Evolutionary conservation across 2,797 vertebrate species (phyloP).

Genomic region (Phrynocephalus forsythii): DNA sequence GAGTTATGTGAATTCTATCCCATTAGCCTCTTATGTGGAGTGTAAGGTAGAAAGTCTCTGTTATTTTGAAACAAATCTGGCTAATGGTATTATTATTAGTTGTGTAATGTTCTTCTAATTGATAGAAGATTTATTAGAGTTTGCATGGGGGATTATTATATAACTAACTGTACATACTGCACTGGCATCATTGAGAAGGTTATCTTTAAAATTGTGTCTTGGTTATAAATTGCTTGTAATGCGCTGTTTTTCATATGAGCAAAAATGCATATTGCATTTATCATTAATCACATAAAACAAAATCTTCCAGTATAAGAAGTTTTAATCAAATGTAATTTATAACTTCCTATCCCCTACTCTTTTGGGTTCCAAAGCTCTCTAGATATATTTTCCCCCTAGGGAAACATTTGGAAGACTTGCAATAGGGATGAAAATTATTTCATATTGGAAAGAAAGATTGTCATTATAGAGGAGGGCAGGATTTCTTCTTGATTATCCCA

Average conservation of each 20-base stretch:
- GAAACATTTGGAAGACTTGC: too few relatives aligned
- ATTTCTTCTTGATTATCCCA: too few relatives aligned
- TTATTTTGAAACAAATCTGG: conserved; percentile 56
- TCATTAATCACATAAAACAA: conserved; percentile 62
- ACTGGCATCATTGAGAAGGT: conserved; percentile 45
- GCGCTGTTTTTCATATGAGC: conserved; percentile 42
- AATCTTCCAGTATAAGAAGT: conserved; percentile 32
- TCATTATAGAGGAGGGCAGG: too few relatives aligned
- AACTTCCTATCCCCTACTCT: too few relatives aligned
- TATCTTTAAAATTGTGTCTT: conserved; percentile 35
- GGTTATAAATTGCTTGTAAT: neutral
- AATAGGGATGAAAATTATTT: too few relatives aligned
- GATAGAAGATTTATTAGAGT: conserved; percentile 23
- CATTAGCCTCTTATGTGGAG: conserved; percentile 42
- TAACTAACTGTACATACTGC: conserved; percentile 10
- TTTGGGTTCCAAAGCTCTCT: too few relatives aligned
- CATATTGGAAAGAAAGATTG: too few relatives aligned
- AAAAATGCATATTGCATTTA: conserved; percentile 10
- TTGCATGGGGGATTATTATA: neutral
- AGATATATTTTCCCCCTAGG: too few relatives aligned
- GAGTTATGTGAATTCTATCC: conserved; percentile 59
- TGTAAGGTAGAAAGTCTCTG: conserved; percentile 43
- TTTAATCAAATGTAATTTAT: too few relatives aligned
- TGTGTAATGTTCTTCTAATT: conserved; percentile 59
- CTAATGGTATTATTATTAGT: conserved; percentile 55